Evolutionary conservation across 2,113 vertebrate species (phyloP), one percentile per base, ranked within the genome.

Genomic region (Dipodomys merriami): DNA sequence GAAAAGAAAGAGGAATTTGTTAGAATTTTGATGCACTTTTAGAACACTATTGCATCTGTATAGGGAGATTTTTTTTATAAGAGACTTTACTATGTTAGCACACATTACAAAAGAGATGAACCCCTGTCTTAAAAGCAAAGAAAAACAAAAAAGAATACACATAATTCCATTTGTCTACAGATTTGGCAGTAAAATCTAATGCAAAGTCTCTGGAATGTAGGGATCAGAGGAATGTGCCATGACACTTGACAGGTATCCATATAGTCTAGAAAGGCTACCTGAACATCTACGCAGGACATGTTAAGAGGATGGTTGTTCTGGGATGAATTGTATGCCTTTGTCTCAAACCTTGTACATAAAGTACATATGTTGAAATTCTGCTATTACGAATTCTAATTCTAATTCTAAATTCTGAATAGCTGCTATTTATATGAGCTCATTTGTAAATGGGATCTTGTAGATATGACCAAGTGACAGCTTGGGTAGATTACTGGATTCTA

Each of bases 1-100:
- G 22, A 12, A 30, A 77, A 87, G 19, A 30, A 77, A 87, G 19
- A 69, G 8, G 3, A 84, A 9, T 7, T 84, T 87, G 19, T 81
- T 81, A 78, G 60, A 79, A 88, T 90, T 80, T 90, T 91, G 53
- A 44, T 49, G 15, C 27, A n/a, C 53, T 83, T 91, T 72, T 27
- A 27, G 93, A 93, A 72, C 83, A 44, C 65, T 44, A 88, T 92
- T 81, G 18, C 44, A 5, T 91, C 2, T 71, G 1, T 90, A 29
- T 76, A 86, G 57, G 6, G 15, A 4, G 44, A 27, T 73, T 44
- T 39, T 18, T 73, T 44, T 39, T 18, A 77, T 5, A 87, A 49
- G 29, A 79, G n/a, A 88, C 3, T 33, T 92, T 33, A 23, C 11
- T 57, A 60, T 83, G 62, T 16, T 4, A 57, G 53, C 15, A 57